Evolutionary conservation across 2,113 vertebrate species (phyloP).

Genomic region (Leuciscus idus): DNA sequence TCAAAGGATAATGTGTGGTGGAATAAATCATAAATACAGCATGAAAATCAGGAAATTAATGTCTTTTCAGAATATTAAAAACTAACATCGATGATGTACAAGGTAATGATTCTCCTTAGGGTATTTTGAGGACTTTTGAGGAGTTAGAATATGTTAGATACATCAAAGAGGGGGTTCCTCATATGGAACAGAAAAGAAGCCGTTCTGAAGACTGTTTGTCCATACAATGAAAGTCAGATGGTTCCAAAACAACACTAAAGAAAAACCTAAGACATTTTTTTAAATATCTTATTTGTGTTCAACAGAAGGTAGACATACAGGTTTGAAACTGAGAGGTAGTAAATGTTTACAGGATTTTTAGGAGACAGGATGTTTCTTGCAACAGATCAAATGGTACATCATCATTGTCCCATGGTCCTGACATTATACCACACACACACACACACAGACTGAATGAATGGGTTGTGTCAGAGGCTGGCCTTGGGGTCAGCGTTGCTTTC

Average conservation of each 20-base stretch:
- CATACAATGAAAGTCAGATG: background rate
- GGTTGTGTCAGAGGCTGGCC: conserved; percentile 82
- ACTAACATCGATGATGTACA: conserved; percentile 16
- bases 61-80: conserved; percentile 22
- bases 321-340: background rate
- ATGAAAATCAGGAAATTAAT: conserved; percentile 57
- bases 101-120: conserved; percentile 19
- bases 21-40: conserved; percentile 66
- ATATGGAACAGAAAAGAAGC: background rate
- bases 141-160: background rate
- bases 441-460: conserved; percentile 81
- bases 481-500: conserved; percentile 81
- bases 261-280: too few species aligned
- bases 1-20: conserved; percentile 55
- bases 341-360: background rate
- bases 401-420: conserved; percentile 11
- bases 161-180: background rate
- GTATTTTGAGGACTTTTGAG: conserved; percentile 16
- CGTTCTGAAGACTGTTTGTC: background rate
- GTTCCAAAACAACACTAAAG: background rate
- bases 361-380: background rate
- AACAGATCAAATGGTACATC: background rate
- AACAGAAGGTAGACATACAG: background rate
- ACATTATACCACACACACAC: conserved; percentile 26
- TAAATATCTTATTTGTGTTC: background rate